These are phyloP conservation scores for Ambastaia sidthimunki DNA, from an alignment of 2,797 vertebrate species.

Conservation along the genomic window DNA sequence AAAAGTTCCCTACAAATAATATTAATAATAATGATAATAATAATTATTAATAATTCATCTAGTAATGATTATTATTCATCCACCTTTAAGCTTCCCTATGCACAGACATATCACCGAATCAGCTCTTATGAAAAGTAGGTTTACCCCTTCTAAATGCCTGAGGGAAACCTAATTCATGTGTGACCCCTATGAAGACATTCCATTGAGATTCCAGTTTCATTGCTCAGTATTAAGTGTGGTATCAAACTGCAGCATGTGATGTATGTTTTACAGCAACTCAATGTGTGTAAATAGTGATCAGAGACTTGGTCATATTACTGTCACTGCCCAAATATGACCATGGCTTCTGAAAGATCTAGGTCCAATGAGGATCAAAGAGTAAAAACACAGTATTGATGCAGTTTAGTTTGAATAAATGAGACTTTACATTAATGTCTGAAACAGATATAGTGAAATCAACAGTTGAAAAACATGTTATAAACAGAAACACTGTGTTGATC, in stretches of 20 bases:
- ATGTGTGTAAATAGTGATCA: conserved; percentile 60
- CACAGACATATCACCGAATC: neutral
- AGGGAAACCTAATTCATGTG: conserved; percentile 24
- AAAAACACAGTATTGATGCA: neutral
- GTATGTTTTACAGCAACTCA: conserved; percentile 64
- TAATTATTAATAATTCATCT: no score
- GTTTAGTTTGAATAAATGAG: neutral
- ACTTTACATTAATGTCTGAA: neutral
- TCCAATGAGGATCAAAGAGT: neutral
- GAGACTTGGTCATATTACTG: conserved; percentile 50
- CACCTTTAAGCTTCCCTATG: neutral
- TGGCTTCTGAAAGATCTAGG: neutral
- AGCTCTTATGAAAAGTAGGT: neutral
- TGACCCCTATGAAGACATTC: conserved; percentile 56
- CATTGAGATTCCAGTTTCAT: conserved; percentile 57
- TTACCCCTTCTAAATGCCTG: conserved; percentile 20
- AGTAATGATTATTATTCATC: no score
- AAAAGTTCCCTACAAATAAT: no score
- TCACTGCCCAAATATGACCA: conserved; percentile 38
- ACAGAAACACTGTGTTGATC: neutral
- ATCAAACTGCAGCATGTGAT: conserved; percentile 71
- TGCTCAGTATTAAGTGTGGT: conserved; percentile 64
- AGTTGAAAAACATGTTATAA: neutral
- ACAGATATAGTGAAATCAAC: neutral
- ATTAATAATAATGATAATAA: no score